Percentiles rank a stretch among this genome's conserved stretches.
phyloP scores from a whole-genome alignment of 2,113 vertebrate species.

The Engraulis encrasicolus region DNA sequence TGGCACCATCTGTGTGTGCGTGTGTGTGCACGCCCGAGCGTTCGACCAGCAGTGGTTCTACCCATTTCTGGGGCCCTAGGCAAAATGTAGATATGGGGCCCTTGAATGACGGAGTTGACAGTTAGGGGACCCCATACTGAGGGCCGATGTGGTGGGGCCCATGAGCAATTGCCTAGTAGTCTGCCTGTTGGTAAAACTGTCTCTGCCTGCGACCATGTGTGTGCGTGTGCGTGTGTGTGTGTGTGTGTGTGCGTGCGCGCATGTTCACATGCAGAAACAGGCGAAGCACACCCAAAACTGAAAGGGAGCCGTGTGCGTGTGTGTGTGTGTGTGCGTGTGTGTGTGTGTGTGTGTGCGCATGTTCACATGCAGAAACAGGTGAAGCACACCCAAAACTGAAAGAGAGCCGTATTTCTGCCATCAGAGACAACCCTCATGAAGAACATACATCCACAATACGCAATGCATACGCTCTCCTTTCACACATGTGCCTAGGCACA shows the following conservation, averaged over 20 bases:
- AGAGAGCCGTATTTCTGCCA: conserved; percentile 37
- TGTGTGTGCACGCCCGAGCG: no score
- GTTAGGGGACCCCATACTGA: no score
- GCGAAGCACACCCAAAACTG: background rate
- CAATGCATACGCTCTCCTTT: background rate
- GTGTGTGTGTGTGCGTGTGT: conserved; percentile 13
- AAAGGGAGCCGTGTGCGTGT: conserved; percentile 31
- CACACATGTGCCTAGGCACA: background rate
- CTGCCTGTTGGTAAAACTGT: no score
- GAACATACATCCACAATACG: background rate
- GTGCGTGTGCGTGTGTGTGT: background rate
- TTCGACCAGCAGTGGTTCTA: no score
- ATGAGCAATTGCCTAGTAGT: no score
- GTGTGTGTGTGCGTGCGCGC: background rate
- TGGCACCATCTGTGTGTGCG: no score
- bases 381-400: conserved; percentile 6
- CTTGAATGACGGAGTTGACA: no score
- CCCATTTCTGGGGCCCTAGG: no score
- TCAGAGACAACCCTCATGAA: background rate
- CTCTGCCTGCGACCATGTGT: no score
- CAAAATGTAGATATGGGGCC: no score
- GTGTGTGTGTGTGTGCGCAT: background rate
- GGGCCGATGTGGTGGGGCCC: no score
- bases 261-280: background rate
- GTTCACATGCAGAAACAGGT: background rate